These are phyloP conservation scores for Oligia fasciuncula DNA, from an alignment of 2,888 invertebrate species.

Conservation along the genomic window DNA sequence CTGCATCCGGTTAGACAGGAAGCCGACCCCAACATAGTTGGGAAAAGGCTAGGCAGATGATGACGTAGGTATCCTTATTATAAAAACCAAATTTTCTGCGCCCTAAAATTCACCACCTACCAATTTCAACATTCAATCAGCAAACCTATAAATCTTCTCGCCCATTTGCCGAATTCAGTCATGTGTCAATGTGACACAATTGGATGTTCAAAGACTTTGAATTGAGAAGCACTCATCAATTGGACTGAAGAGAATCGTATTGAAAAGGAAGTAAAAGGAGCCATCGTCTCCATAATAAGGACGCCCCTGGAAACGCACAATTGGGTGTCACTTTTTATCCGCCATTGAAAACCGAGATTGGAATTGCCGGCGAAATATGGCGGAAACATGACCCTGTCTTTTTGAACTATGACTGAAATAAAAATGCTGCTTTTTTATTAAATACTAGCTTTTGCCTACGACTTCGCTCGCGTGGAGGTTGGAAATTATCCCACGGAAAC, in stretches of 20 bases:
- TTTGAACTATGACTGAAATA: background rate
- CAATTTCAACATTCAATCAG: conserved; percentile 15
- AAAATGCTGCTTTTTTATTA: background rate
- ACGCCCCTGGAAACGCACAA: conserved; percentile 32
- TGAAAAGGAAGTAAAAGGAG: conserved; percentile 21
- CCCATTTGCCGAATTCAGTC: conserved; percentile 37
- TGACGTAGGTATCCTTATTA: background rate
- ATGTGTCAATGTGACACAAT: conserved; percentile 60
- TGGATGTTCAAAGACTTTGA: conserved; percentile 52
- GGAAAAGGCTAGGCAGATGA: too few relatives aligned
- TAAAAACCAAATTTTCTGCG: background rate
- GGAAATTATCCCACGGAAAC: too few relatives aligned
- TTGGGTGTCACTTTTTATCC: conserved; percentile 34
- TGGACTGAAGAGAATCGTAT: conserved; percentile 17
- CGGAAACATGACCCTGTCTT: conserved; percentile 5
- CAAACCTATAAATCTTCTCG: conserved; percentile 52
- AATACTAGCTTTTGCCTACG: too few relatives aligned
- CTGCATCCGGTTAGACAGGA: too few relatives aligned
- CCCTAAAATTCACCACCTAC: conserved; percentile 12
- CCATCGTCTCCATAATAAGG: conserved; percentile 1
- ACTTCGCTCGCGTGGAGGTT: too few relatives aligned
- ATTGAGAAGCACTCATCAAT: conserved; percentile 43
- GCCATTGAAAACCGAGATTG: conserved; percentile 31
- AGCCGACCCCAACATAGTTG: too few relatives aligned
- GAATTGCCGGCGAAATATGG: conserved; percentile 32